Percentiles rank a stretch among this genome's conserved stretches.
These are phyloP conservation scores for Athene noctua DNA, from an alignment of 2,113 vertebrate genomes.

Conservation along the genomic window DNA sequence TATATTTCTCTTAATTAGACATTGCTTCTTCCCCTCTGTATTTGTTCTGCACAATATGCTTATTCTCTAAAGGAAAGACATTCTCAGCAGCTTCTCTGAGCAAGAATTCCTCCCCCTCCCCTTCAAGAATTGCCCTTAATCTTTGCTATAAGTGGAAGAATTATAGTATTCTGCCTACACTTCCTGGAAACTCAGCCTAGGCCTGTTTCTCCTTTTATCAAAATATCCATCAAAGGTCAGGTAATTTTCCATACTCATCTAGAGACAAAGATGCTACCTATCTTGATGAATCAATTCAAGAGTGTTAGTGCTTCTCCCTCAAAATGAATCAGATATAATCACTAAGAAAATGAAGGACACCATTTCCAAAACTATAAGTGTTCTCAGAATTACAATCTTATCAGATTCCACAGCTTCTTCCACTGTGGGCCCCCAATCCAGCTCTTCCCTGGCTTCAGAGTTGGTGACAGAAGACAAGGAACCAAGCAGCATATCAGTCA, in stretches of 20 bases:
- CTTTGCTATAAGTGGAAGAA: background rate
- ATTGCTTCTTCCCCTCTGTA: background rate
- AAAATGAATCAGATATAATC: background rate
- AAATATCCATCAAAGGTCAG: constrained; percentile 69
- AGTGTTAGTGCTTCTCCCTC: constrained; percentile 11
- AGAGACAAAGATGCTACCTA: constrained; percentile 22
- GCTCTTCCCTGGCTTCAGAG: background rate
- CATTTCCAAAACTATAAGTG: background rate
- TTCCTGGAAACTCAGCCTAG: constrained; percentile 65
- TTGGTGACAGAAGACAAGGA: background rate
- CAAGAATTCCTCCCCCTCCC: background rate
- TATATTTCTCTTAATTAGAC: background rate
- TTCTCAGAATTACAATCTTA: background rate
- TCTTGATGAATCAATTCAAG: constrained; percentile 17
- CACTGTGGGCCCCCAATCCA: background rate
- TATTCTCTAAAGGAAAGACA: background rate
- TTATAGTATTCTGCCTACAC: constrained; percentile 6
- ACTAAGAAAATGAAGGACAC: background rate
- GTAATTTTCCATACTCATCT: constrained; percentile 63
- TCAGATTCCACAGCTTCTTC: background rate
- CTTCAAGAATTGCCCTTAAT: background rate
- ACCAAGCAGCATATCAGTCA: background rate
- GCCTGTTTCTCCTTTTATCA: constrained; percentile 41
- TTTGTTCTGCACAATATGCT: background rate
- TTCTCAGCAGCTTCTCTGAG: background rate